These are phyloP conservation scores for Dynastes tityus DNA, from an alignment of 2,888 invertebrate genomes.

Conservation along the genomic window DNA sequence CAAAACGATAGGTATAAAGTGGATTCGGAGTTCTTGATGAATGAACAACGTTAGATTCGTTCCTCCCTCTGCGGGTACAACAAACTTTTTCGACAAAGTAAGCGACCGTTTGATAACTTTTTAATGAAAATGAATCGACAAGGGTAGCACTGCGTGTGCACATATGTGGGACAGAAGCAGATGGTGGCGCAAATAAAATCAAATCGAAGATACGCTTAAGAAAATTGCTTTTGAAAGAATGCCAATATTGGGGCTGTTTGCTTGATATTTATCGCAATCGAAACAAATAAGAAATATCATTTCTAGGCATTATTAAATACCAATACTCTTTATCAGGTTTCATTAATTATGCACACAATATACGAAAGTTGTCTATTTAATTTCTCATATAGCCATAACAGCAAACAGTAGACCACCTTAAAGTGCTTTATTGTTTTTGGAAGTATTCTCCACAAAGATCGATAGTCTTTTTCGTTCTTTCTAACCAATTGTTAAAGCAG, in stretches of 20 bases:
- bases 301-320: no score
- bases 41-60: slow-evolving; percentile 34
- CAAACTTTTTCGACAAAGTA: slow-evolving; percentile 41
- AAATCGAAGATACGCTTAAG: slow-evolving; percentile 16
- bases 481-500: no score
- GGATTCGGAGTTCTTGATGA: slow-evolving; percentile 43
- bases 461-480: no score
- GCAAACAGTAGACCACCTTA: no score
- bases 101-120: slow-evolving; percentile 46
- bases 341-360: no score
- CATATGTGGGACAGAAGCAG: slow-evolving; percentile 19
- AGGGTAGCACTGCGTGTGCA: background rate
- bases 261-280: slow-evolving; percentile 1
- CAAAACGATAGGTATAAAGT: slow-evolving; percentile 23
- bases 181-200: slow-evolving; percentile 30
- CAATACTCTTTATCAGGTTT: no score
- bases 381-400: no score
- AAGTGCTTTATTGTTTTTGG: no score
- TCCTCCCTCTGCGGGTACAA: slow-evolving; percentile 13
- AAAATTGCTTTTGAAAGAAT: slow-evolving; percentile 32
- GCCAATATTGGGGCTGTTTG: slow-evolving; percentile 13
- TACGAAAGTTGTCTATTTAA: no score
- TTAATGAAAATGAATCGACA: slow-evolving; percentile 46
- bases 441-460: no score
- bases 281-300: slow-evolving; percentile 1